Percentiles rank a stretch among this genome's conserved stretches.
Conservation (phyloP, 2,113 vertebrate genomes). For the Indicator maculatus region DNA sequence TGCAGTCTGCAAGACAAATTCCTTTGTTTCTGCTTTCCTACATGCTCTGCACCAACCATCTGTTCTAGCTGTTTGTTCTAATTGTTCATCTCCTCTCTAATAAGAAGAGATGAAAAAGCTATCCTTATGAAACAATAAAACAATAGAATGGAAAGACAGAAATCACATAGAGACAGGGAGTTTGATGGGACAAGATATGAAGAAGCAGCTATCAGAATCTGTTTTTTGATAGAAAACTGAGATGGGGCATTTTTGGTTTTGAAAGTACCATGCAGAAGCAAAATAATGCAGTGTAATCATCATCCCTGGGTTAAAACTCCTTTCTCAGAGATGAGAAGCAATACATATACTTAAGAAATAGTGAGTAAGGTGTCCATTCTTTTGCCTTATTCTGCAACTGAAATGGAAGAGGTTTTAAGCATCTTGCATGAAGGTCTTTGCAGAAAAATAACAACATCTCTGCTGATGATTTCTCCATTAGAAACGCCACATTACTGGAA, state of each 20-base stretch:
- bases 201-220: neutral
- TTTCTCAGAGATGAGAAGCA: conserved; percentile 21
- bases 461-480: conserved; percentile 51
- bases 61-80: neutral
- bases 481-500: conserved; percentile 45
- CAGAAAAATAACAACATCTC: conserved; percentile 37
- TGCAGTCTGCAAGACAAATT: neutral
- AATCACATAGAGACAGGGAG: neutral
- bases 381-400: conserved; percentile 23
- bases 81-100: neutral
- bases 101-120: neutral
- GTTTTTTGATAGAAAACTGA: neutral
- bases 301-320: neutral
- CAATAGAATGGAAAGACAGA: neutral
- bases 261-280: neutral
- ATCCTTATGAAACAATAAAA: neutral
- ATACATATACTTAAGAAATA: conserved; percentile 20
- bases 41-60: neutral
- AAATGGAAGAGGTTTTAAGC: conserved; percentile 46
- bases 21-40: neutral
- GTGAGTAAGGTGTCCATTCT: neutral
- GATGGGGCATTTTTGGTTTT: conserved; percentile 1
- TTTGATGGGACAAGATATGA: neutral
- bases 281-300: conserved; percentile 46
- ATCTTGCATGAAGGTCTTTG: conserved; percentile 14